A percentile compares a stretch with the other conserved stretches of the same genome.
Evolutionary conservation across 23 tunicate genomes (phyloP).

Genomic region (Clavelina lepadiformis): DNA sequence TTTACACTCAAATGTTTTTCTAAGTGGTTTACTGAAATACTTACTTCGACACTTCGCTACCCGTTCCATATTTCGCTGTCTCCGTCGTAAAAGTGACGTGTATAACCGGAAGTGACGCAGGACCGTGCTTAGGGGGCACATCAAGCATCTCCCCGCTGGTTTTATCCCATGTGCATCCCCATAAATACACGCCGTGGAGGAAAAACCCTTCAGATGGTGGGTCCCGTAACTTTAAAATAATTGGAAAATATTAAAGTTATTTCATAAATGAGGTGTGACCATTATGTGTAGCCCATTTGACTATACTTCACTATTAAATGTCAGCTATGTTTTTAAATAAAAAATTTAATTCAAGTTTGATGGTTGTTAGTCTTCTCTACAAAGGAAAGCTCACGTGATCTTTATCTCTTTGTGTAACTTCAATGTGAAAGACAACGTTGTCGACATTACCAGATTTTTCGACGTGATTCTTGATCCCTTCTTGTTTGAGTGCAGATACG

Average conservation of each 20-base stretch:
- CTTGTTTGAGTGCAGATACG: constrained; percentile 66
- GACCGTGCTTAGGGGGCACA: constrained; percentile 76
- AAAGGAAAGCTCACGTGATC: constrained; percentile 66
- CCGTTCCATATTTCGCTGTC: constrained; percentile 48
- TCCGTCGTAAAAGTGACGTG: constrained; percentile 81
- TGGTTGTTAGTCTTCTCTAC: no score
- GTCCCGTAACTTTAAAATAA: constrained; percentile 67
- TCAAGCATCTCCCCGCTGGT: constrained; percentile 83
- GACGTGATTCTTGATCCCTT: constrained; percentile 55
- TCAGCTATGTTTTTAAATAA: no score
- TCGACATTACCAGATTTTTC: constrained; percentile 86
- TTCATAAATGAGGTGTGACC: background rate
- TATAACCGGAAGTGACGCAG: constrained; percentile 58
- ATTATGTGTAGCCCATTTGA: background rate
- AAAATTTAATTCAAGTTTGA: no score
- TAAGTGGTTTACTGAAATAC: no score
- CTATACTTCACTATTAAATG: no score
- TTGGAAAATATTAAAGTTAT: background rate
- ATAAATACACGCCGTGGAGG: constrained; percentile 76
- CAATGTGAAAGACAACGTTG: constrained; percentile 68
- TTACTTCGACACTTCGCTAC: constrained; percentile 33
- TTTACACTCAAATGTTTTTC: no score
- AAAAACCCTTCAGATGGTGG: constrained; percentile 94
- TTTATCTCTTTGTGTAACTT: constrained; percentile 88
- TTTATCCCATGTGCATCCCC: constrained; percentile 92